Base-by-base conservation (phyloP, 2,113 vertebrate species). In the Dascyllus trimaculatus region DNA sequence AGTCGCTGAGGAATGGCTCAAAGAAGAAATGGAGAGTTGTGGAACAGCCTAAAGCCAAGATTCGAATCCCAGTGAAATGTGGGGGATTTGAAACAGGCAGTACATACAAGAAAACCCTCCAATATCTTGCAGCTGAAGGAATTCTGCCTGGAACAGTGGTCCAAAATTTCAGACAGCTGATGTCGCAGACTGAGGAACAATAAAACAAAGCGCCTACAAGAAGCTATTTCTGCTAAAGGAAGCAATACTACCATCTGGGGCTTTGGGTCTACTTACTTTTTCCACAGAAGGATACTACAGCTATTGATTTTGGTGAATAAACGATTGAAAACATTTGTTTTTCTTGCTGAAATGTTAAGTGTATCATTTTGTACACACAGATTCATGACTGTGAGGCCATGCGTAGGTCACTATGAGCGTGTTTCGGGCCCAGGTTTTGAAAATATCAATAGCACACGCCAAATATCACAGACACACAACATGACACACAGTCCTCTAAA, bases 401-500 rank as follows among this genome's bases (percentile, higher is more conserved):
- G 32, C 25, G 25, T 58, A 59, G 22, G 46, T 67, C 18, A 51
- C 14, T 71, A 65, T 7, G 35, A 72, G 40, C 56, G 67, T 49
- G 29, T 24, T n/a, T 21, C 48, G 22, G n/a, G n/a, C 35, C 7
- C n/a, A 59, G 56, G 60, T 68, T 46, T 25, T 24, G 11, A 69
- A 51, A 57, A 14, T 18, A 26, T 64, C 43, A 29, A n/a, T 32
- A 29, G 8, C 21, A 29, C 22, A 74, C 15, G 67, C 52, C 25
- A 70, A 70, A 66, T 38, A 72, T 26, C 60, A 24, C 11, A 25
- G 35, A 52, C n/a, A 52, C 5, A 15, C 40, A 24, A n/a, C 59
- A 24, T 43, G 32, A 35, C 32, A 35, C 19, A 53, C 38, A 17
- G 15, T 25, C 25, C 14, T 35, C 11, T 26, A 24, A 15, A 29